Base-by-base conservation (phyloP, 2,888 invertebrate genomes). In the Oeneis ivallda region DNA sequence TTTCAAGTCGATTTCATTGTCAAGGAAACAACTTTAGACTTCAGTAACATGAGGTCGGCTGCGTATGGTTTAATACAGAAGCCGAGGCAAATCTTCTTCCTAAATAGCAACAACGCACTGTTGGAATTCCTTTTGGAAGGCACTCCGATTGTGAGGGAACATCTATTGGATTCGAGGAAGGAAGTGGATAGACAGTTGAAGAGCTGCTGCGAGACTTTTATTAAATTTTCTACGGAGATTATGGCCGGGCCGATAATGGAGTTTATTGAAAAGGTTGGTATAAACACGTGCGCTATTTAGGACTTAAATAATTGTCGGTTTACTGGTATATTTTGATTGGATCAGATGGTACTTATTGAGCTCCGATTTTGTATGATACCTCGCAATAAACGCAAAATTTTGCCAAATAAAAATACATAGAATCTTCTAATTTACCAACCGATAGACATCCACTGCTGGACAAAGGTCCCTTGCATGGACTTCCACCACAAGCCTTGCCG, bases 171-270 rank as follows among this genome's bases (percentile, higher is more conserved):
- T 83, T 99, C 99, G 0, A 95, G 99, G 74, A 97, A 98, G 84
- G 98, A 99, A 80, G 98, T 99, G 0, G 99, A 99, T 80, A 94
- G 96, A 37, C 97, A 98, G 78, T 84, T 99, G 73, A 98, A 99
- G 89, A 93, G 93, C 4, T 95, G 96, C 43, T 99, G 99, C 81
- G 98, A 99, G 81, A 93, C 93, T 37, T 97, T 98, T 75, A 99
- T 99, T 61, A 93, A 93, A 66, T 94, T 96, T 80, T 94, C 96
- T 0, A 96, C 97, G 0, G 93, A 94, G 63, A 84, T 95, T 69
- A 89, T 98, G 56, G 94, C 95, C 8, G 95, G 95, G n/a, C 95
- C 96, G 0, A 83, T 98, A 45, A 89, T 95, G 32, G 85, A 92
- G 65, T 96, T 97, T 82, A 86, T 96, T 54, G 95, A 96, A 68